Base-by-base conservation (phyloP, 1,140 invertebrate genomes). In the Bathynomus jamesi region DNA sequence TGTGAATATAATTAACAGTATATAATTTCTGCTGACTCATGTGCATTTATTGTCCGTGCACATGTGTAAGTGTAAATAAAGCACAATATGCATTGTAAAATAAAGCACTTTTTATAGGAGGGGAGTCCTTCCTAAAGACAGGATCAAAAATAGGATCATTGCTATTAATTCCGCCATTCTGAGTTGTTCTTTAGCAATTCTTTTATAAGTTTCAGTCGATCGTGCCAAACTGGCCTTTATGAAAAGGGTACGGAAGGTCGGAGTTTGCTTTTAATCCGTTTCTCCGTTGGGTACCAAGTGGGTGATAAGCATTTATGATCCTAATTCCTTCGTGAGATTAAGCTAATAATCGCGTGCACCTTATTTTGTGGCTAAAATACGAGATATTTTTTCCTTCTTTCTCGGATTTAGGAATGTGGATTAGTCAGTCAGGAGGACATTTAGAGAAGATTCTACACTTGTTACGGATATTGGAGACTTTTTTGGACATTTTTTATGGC, bases 351-450 rank as follows among this genome's bases (percentile, higher is more conserved):
- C 40, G 40, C 40, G 40, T 53, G 40, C 40, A 53, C 40, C 40
- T 53, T 53, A 53, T 53, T 53, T 53, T 53, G 40, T 53, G 40
- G 40, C 40, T 53, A 53, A 53, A 53, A 53, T 53, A 53, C 40
- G 40, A 53, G 40, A 53, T 53, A 53, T 53, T 3, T 53, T 53
- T 53, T 53, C 17, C 17, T 40, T 17, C 32, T 53, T 53, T 21
- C 21, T 53, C 40, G 40, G 40, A 53, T 53, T 3, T 53, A 3
- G 40, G 5, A 53, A 53, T 53, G 40, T 53, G 5, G 5, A 53
- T 53, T 53, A 53, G 2, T 53, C 5, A 53, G 40, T 1, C 11
- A 17, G 2, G 40, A 53, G 40, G 40, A 53, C 40, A 53, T 53
- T 53, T 53, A 53, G 40, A 53, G 40, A 53, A 53, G 40, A 53